Percentiles rank a stretch among this genome's conserved stretches.
These are phyloP conservation scores for Quadriops clusia DNA, from an alignment of 2,888 invertebrate species.

Conservation along the genomic window DNA sequence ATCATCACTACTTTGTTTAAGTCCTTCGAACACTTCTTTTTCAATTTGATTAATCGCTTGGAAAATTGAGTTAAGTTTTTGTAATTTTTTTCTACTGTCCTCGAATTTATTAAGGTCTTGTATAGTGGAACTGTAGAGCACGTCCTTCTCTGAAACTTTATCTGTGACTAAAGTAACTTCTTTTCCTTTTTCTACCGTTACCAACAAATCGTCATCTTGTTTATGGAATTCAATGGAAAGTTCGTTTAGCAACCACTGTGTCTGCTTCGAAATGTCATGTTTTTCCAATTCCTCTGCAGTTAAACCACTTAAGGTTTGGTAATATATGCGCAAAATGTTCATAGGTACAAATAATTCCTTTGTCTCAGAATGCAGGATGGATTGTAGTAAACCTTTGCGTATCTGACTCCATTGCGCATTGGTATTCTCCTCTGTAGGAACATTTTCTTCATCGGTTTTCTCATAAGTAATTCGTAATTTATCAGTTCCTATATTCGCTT, in stretches of 20 bases:
- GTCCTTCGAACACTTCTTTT: conserved; percentile 19
- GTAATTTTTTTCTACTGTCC: conserved; percentile 15
- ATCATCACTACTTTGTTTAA: conserved; percentile 21
- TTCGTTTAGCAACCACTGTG: conserved; percentile 32
- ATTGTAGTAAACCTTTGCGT: conserved; percentile 28
- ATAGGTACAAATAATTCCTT: conserved; percentile 30
- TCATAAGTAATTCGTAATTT: conserved; percentile 29
- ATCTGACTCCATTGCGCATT: conserved; percentile 32
- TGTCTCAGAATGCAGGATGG: conserved; percentile 28
- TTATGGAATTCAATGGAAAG: conserved; percentile 27
- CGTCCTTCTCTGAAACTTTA: conserved; percentile 9
- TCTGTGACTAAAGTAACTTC: conserved; percentile 7
- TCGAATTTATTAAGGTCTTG: conserved; percentile 9
- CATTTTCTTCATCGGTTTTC: conserved; percentile 17
- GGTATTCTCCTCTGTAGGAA: conserved; percentile 18
- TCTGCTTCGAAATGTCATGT: conserved; percentile 27
- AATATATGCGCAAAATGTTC: conserved; percentile 32
- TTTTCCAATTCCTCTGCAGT: conserved; percentile 22
- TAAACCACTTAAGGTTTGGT: conserved; percentile 29
- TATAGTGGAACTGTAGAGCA: conserved; percentile 7
- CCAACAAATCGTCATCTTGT: conserved; percentile 27
- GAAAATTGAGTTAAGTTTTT: conserved; percentile 20
- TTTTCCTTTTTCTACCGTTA: conserved; percentile 15
- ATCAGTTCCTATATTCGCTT: conserved; percentile 29
- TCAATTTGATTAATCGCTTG: conserved; percentile 20